These are phyloP conservation scores for Myiozetetes cayanensis DNA, from an alignment of 2,113 vertebrate genomes.

Conservation along the genomic window DNA sequence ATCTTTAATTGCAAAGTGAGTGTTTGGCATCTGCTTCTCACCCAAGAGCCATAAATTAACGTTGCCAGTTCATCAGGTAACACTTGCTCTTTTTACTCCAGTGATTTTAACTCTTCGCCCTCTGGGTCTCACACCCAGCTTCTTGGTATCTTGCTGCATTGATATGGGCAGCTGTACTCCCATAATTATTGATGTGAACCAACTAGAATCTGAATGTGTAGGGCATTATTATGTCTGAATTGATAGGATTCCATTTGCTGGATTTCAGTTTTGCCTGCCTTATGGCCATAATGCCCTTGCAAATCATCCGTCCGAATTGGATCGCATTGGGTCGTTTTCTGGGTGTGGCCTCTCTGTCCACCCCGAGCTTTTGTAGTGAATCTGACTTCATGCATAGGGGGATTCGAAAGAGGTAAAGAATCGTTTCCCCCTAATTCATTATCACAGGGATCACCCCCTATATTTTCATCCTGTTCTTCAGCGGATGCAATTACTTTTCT, in stretches of 20 bases:
- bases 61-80: background rate
- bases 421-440: background rate
- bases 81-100: background rate
- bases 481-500: background rate
- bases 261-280: background rate
- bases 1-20: background rate
- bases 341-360: background rate
- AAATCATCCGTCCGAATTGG: background rate
- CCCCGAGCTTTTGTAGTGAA: background rate
- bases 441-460: background rate
- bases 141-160: background rate
- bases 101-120: background rate
- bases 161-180: background rate
- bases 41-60: background rate
- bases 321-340: background rate
- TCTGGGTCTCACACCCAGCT: background rate
- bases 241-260: background rate
- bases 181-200: background rate
- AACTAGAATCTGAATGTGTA: background rate
- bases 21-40: background rate
- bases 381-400: background rate
- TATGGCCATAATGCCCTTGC: background rate
- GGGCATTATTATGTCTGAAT: background rate
- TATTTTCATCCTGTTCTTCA: background rate
- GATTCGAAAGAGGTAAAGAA: background rate